phyloP scores from a whole-genome alignment of 2,113 vertebrate species.

The Argyrosomus japonicus region DNA sequence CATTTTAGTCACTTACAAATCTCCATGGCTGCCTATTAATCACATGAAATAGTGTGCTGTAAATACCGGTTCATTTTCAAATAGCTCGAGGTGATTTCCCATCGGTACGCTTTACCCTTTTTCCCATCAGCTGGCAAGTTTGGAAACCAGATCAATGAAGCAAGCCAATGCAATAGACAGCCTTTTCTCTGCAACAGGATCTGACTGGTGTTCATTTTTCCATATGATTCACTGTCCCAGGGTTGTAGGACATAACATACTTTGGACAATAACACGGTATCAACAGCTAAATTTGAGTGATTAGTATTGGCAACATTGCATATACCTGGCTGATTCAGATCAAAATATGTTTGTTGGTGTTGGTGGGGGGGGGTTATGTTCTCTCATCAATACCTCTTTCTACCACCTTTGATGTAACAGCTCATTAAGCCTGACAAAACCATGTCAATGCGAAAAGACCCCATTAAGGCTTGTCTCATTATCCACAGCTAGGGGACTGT shows the following conservation, averaged over 20 bases:
- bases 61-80: slow-evolving; percentile 45
- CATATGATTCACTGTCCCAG: slow-evolving; percentile 14
- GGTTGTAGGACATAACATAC: slow-evolving; percentile 2
- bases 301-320: slow-evolving; percentile 18
- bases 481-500: slow-evolving; percentile 73
- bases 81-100: slow-evolving; percentile 61
- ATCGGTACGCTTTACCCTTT: slow-evolving; percentile 47
- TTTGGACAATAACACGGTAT: slow-evolving; percentile 22
- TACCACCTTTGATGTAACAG: slow-evolving; percentile 74
- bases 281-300: slow-evolving; percentile 28
- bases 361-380: not conserved
- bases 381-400: slow-evolving; percentile 59
- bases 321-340: slow-evolving; percentile 26
- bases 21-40: slow-evolving; percentile 35
- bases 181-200: slow-evolving; percentile 24
- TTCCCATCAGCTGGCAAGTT: slow-evolving; percentile 41
- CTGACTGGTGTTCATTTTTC: slow-evolving; percentile 17
- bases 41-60: slow-evolving; percentile 43
- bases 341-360: slow-evolving; percentile 39
- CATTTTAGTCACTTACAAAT: slow-evolving; percentile 51
- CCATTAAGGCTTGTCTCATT: slow-evolving; percentile 76
- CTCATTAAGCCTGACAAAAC: slow-evolving; percentile 76
- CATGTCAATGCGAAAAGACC: slow-evolving; percentile 73
- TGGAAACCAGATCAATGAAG: slow-evolving; percentile 68
- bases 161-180: slow-evolving; percentile 29